Evolutionary conservation across 2,113 vertebrate genomes (phyloP), one percentile per base, ranked within the genome.

Genomic region (Otis tarda): DNA sequence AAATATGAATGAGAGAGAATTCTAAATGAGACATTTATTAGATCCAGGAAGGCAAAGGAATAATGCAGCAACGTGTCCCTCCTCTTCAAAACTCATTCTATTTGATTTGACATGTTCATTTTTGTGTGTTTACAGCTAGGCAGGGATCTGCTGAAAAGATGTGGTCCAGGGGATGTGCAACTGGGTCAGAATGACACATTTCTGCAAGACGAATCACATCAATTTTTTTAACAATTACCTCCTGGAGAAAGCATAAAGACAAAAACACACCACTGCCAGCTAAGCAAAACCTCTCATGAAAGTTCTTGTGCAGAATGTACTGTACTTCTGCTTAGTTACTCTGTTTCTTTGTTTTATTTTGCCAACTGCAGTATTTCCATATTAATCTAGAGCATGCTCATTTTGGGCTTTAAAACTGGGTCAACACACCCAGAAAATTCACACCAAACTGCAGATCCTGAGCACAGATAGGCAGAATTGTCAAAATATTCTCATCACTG

Each of bases 401-500:
- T 92, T 97, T 97, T 77, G 50, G 35, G 69, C 87, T 87, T 84
- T 88, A 80, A 97, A 98, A 98, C 76, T 97, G 95, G 95, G 89
- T 97, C 96, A 98, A 55, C 76, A 65, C 87, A 97, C 83, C 75
- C 91, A 95, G 82, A 95, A 98, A 97, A 97, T 94, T 97, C 93
- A 96, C 84, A 97, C 89, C 80, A 94, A 98, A 90, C 93, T 95
- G 77, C 76, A 90, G 70, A 74, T 96, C 86, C 65, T 96, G 77
- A 92, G 92, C 77, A 94, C 57, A 94, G 70, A 92, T 19, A 94
- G 82, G 93, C 91, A 96, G 79, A 94, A 55, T 92, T 97, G 97
- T 98, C 96, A 98, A 97, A 98, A 97, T 97, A 95, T 95, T 97
- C 95, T 98, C 94, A 96, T 97, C 95, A 96, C 90, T 64, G 80